These are phyloP conservation scores for Rhinichthys osculus DNA, from an alignment of 2,797 vertebrate species.

Conservation along the genomic window DNA sequence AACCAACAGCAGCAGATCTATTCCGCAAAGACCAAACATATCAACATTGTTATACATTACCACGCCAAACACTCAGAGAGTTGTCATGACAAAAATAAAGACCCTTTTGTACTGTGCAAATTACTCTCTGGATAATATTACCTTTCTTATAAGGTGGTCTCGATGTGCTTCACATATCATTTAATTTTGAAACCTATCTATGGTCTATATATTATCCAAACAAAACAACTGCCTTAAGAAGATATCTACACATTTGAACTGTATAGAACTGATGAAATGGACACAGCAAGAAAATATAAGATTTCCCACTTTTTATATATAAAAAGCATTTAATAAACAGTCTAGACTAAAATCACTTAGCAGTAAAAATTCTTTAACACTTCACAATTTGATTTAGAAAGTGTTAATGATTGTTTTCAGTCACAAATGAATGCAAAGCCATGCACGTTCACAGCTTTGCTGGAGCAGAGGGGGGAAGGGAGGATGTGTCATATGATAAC, in stretches of 20 bases:
- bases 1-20: neutral
- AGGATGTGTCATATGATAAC: conserved; percentile 56
- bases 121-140: neutral
- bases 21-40: neutral
- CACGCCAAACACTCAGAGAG: neutral
- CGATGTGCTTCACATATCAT: too few species aligned
- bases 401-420: conserved; percentile 23
- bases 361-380: neutral
- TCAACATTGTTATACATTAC: neutral
- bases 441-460: conserved; percentile 22
- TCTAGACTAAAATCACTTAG: conserved; percentile 15
- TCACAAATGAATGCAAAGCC: conserved; percentile 20
- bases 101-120: neutral
- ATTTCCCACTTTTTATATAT: neutral
- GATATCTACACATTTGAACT: neutral
- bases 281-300: neutral
- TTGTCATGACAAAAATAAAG: neutral
- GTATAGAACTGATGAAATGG: neutral
- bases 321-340: neutral
- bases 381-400: neutral
- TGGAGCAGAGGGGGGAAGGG: conserved; percentile 7
- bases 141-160: too few species aligned
- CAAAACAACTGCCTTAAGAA: neutral
- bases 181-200: too few species aligned
- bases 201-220: neutral